A percentile compares a stretch with the other conserved stretches of the same genome.
Evolutionary conservation across 2,797 vertebrate genomes (phyloP).

Genomic region (Rhynchotus rufescens): DNA sequence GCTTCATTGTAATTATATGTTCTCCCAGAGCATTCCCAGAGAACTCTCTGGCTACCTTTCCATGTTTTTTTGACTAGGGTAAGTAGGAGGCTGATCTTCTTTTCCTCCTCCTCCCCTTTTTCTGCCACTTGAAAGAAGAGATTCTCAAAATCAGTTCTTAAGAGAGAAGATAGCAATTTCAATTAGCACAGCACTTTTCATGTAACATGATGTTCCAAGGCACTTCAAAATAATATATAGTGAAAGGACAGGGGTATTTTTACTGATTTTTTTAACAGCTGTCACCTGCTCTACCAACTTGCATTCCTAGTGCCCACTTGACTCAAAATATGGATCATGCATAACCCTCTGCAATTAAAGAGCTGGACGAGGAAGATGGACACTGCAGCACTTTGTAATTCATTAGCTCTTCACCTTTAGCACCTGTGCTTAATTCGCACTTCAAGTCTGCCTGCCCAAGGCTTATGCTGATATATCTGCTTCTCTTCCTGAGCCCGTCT

Average conservation of each 20-base stretch:
- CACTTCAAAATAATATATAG: slow-evolving; percentile 38
- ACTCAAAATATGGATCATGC: slow-evolving; percentile 5
- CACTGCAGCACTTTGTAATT: slow-evolving; percentile 35
- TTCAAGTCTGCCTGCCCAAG: slow-evolving; percentile 27
- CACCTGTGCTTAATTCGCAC: slow-evolving; percentile 34
- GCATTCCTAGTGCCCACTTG: slow-evolving; percentile 18
- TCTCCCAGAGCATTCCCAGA: background rate
- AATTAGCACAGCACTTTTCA: slow-evolving; percentile 37
- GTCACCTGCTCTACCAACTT: slow-evolving; percentile 19
- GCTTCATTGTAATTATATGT: background rate
- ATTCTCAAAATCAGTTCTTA: slow-evolving; percentile 2
- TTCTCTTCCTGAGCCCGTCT: background rate
- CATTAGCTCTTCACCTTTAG: slow-evolving; percentile 30
- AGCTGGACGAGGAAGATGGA: slow-evolving; percentile 14
- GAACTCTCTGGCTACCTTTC: background rate
- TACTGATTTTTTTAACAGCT: slow-evolving; percentile 34
- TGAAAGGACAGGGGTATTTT: slow-evolving; percentile 19
- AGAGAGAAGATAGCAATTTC: slow-evolving; percentile 35
- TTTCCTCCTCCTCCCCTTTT: background rate
- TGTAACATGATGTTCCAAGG: background rate
- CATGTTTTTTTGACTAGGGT: background rate
- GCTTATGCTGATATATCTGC: background rate
- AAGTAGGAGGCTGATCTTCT: background rate
- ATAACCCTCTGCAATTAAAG: slow-evolving; percentile 48
- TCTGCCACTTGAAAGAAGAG: background rate